Evolutionary conservation across 1,140 invertebrate species (phyloP), one percentile per base, ranked within the genome.

Genomic region (Oreohelix idahoensis): DNA sequence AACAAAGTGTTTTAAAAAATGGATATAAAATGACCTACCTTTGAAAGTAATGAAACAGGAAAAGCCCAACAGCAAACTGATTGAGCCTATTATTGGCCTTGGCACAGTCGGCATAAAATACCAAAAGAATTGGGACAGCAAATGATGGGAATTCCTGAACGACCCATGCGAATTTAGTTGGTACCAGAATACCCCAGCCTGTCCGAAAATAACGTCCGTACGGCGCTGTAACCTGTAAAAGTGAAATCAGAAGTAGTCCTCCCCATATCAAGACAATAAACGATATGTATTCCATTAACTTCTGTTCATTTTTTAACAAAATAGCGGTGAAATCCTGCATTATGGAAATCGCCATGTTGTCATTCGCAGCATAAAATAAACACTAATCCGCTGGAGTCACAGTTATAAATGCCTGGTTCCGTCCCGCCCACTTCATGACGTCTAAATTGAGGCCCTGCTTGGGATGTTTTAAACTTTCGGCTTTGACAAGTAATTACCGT

Each of bases 41-140:
- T 81, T 93, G 92, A 77, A 93, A 86, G 83, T 94, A 94, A 88
- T 94, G 93, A 29, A 91, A 45, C n/a, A 91, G 63, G 85, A 93
- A 93, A 20, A 92, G 83, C 20, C 69, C 79, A 15, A 93, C 32
- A 26, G 92, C 74, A 20, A 93, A 85, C 76, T 85, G 82, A 86
- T 93, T 93, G 17, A 89, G 82, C 51, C 58, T 71, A 77, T 84
- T 26, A 29, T 49, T n/a, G 17, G 84, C 38, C 32, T 81, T 83
- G 20, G 86, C 85, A 78, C 73, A 85, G 36, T 86, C 77, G 0
- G 81, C 81, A 29, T 71, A 79, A 26, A 87, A 76, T 13, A 89
- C 29, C 1, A 91, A 78, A 69, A 84, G 69, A 29, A 89, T 20
- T 36, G 90, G 89, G 17, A 91, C 84, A n/a, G 83, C 29, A 63